phyloP scores from a whole-genome alignment of 2,113 vertebrate species.

The Raja brachyura region DNA sequence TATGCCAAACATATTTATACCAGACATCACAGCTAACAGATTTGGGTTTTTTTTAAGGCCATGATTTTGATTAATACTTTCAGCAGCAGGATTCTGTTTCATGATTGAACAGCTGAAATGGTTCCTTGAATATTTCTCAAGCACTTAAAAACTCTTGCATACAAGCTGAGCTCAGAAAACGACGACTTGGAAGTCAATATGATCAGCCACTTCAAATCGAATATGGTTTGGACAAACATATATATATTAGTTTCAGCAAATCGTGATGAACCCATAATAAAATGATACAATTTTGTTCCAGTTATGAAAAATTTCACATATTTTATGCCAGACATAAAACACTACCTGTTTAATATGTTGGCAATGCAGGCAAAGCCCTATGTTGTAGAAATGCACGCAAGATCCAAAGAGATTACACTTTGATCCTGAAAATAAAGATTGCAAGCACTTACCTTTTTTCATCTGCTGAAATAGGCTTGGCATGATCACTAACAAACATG shows the following conservation, averaged over 20 bases:
- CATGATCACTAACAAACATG: conserved; percentile 95
- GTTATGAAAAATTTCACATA: not conserved
- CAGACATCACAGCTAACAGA: no score
- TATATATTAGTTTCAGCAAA: not conserved
- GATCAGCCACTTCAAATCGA: not conserved
- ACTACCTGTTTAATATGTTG: not conserved
- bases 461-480: conserved; percentile 74
- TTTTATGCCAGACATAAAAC: not conserved
- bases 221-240: not conserved
- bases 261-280: not conserved
- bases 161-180: no score
- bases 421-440: not conserved
- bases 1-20: no score
- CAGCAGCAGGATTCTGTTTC: no score
- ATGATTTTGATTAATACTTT: no score
- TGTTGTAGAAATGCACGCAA: not conserved
- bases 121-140: no score
- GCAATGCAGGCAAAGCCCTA: not conserved
- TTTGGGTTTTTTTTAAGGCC: no score
- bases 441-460: conserved; percentile 70
- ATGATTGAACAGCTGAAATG: no score
- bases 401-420: not conserved
- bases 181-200: not conserved
- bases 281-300: not conserved
- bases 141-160: no score